phyloP scores from a whole-genome alignment of 2,113 vertebrate species.

The Talpa occidentalis region DNA sequence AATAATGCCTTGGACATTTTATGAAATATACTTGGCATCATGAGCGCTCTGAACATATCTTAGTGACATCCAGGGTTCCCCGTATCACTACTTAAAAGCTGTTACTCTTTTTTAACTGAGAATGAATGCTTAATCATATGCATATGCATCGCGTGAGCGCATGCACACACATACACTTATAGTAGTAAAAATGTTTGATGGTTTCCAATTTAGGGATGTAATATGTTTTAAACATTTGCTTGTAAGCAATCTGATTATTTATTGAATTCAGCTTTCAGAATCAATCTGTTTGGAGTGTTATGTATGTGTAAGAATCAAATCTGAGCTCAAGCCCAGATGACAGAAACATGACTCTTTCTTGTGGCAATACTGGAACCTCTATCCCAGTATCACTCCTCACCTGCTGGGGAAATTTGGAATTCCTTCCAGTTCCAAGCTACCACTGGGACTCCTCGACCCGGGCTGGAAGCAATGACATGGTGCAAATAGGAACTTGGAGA shows the following conservation, averaged over 20 bases:
- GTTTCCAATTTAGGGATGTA: not conserved
- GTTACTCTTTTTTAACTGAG: not conserved
- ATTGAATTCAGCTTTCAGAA: slow-evolving; percentile 15
- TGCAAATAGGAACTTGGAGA: not conserved
- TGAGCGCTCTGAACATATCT: not conserved
- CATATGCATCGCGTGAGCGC: not conserved
- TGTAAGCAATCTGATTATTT: not conserved
- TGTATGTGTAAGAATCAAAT: not conserved
- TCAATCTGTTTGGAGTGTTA: not conserved
- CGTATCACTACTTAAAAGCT: not conserved
- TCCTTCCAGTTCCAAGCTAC: not conserved
- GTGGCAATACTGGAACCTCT: not conserved
- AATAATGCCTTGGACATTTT: not conserved
- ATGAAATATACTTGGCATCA: not conserved
- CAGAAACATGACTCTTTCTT: not conserved
- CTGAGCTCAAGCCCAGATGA: not conserved
- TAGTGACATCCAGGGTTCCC: not conserved
- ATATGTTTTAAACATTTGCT: not conserved
- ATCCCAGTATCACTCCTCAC: not conserved
- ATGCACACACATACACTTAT: not conserved
- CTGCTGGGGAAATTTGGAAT: not conserved
- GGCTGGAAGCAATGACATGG: not conserved
- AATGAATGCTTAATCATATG: not conserved
- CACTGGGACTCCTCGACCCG: not conserved
- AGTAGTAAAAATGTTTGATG: not conserved